Conservation (phyloP, 2,113 vertebrate genomes). For the Brachyhypopomus occidentalis region DNA sequence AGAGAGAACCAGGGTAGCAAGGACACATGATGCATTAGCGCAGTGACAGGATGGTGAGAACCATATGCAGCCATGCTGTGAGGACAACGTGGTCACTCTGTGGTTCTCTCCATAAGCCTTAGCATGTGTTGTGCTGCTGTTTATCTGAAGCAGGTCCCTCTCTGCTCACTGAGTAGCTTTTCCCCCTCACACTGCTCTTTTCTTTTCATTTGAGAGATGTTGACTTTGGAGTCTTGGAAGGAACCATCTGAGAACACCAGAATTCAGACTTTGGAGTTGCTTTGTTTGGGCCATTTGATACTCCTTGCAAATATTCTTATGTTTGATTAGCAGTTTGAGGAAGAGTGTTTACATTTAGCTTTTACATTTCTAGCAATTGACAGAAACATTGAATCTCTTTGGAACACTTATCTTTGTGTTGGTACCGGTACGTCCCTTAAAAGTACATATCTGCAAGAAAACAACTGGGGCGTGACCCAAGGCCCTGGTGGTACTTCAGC, state of each 20-base stretch:
- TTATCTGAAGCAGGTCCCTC: background rate
- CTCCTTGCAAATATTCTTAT: background rate
- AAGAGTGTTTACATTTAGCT: background rate
- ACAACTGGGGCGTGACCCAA: background rate
- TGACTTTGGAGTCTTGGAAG: background rate
- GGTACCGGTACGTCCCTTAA: background rate
- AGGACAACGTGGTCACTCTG: background rate
- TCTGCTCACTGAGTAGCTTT: too few species aligned
- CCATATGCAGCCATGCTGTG: background rate
- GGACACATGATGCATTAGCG: constrained; percentile 44
- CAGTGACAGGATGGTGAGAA: constrained; percentile 10
- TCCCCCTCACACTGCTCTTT: too few species aligned
- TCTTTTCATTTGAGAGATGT: too few species aligned
- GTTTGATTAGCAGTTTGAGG: background rate
- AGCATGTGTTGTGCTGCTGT: background rate
- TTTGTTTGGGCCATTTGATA: background rate
- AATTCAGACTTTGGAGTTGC: background rate
- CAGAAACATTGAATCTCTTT: too few species aligned
- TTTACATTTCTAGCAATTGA: too few species aligned
- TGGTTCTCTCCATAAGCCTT: background rate
- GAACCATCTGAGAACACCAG: background rate
- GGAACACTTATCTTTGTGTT: too few species aligned
- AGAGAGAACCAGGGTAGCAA: constrained; percentile 36
- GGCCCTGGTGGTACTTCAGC: background rate
- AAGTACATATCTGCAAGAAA: background rate